A percentile compares a stretch with the other conserved stretches of the same genome.
These are phyloP conservation scores for Ectemnius continuus DNA, from an alignment of 2,888 invertebrate genomes.

Conservation along the genomic window DNA sequence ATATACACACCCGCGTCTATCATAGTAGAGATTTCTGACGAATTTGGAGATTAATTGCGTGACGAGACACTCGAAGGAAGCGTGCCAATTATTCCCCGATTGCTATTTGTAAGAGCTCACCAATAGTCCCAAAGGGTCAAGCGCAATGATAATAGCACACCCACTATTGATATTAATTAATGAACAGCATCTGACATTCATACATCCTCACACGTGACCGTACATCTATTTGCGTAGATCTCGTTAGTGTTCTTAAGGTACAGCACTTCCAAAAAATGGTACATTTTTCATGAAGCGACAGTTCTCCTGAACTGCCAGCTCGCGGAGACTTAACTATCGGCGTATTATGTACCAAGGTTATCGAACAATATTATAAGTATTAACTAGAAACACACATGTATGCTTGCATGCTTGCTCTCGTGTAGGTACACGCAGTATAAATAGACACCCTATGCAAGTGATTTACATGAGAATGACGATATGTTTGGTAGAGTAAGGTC, in stretches of 20 bases:
- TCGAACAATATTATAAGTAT: conserved; percentile 7
- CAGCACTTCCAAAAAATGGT: conserved; percentile 57
- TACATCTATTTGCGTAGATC: neutral
- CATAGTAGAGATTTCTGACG: too few species aligned
- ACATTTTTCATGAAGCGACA: conserved; percentile 46
- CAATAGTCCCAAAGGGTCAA: too few species aligned
- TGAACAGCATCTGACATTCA: too few species aligned
- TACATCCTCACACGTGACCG: conserved; percentile 3
- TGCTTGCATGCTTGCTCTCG: neutral
- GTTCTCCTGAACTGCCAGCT: conserved; percentile 7
- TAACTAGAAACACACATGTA: conserved; percentile 23
- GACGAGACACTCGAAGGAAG: too few species aligned
- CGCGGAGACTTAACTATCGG: too few species aligned
- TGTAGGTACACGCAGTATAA: conserved; percentile 12
- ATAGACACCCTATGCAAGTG: conserved; percentile 17
- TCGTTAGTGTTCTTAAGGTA: conserved; percentile 48
- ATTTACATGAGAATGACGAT: conserved; percentile 36
- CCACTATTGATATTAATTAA: too few species aligned
- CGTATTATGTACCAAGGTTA: too few species aligned
- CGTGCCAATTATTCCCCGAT: too few species aligned
- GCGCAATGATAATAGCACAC: too few species aligned
- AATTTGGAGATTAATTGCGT: too few species aligned
- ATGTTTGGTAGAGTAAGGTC: conserved; percentile 39
- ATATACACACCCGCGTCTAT: too few species aligned
- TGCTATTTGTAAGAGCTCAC: too few species aligned